Evolutionary conservation across 1,140 invertebrate genomes (phyloP).

Genomic region (Pogonognathellus flavescens): DNA sequence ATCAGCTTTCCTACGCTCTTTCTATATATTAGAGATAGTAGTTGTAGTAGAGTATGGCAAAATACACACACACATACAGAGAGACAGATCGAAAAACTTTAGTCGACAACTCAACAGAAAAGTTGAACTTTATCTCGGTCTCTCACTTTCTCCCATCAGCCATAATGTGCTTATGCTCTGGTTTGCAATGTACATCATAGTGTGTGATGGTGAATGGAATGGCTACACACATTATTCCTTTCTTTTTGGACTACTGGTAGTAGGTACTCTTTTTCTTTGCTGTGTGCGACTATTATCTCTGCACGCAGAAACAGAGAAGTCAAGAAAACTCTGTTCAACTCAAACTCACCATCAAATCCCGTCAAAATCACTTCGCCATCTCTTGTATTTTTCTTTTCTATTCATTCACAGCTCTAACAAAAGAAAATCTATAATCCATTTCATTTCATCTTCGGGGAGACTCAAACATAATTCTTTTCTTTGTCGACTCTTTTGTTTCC

Average conservation of each 20-base stretch:
- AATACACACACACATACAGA: background rate
- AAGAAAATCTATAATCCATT: constrained; percentile 30
- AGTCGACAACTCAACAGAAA: background rate
- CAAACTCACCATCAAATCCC: background rate
- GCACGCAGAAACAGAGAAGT: background rate
- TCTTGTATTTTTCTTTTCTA: constrained; percentile 10
- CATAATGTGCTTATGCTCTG: background rate
- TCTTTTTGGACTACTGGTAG: background rate
- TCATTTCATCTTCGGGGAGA: background rate
- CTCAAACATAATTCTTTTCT: background rate
- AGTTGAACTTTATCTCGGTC: background rate
- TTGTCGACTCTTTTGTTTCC: background rate
- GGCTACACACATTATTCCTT: background rate
- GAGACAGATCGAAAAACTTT: background rate
- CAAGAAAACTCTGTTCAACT: background rate
- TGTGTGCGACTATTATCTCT: background rate
- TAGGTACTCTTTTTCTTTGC: background rate
- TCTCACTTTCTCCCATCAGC: background rate
- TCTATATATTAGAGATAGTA: no score
- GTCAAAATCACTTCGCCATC: background rate
- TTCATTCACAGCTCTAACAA: background rate
- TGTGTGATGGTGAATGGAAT: background rate
- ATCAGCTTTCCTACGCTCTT: no score
- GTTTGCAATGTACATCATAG: background rate
- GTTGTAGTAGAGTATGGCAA: background rate